These are phyloP conservation scores for Axis porcinus DNA, from an alignment of 2,113 vertebrate genomes.

Conservation along the genomic window DNA sequence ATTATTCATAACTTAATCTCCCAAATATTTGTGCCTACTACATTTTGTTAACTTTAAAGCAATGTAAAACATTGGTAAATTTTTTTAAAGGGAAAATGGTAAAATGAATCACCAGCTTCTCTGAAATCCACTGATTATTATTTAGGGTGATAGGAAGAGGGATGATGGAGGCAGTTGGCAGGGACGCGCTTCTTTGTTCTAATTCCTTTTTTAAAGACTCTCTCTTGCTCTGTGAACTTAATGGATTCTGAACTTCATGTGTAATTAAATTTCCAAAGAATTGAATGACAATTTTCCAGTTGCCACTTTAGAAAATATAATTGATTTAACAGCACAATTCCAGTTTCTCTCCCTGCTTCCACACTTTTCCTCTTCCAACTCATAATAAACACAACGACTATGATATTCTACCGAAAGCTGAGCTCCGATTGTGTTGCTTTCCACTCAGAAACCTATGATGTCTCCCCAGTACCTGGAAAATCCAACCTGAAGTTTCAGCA, in stretches of 20 bases:
- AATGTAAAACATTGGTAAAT: neutral
- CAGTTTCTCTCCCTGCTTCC: neutral
- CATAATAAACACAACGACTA: neutral
- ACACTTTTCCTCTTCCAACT: neutral
- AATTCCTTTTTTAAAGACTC: neutral
- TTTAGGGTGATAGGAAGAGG: neutral
- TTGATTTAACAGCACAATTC: neutral
- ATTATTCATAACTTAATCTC: neutral
- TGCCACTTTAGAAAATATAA: neutral
- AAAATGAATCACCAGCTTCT: neutral
- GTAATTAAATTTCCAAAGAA: constrained; percentile 23
- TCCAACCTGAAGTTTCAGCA: neutral
- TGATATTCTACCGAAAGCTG: neutral
- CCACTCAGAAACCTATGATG: neutral
- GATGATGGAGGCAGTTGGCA: neutral
- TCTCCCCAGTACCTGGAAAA: neutral
- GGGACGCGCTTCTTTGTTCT: neutral
- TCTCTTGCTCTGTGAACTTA: neutral
- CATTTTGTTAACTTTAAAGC: neutral
- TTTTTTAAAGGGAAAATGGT: neutral
- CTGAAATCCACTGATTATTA: neutral
- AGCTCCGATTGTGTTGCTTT: neutral
- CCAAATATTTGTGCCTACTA: neutral
- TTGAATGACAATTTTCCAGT: neutral
- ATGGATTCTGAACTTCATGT: neutral